Evolutionary conservation across 2,113 vertebrate genomes (phyloP), one percentile per base, ranked within the genome.

Genomic region (Nicator chloris): DNA sequence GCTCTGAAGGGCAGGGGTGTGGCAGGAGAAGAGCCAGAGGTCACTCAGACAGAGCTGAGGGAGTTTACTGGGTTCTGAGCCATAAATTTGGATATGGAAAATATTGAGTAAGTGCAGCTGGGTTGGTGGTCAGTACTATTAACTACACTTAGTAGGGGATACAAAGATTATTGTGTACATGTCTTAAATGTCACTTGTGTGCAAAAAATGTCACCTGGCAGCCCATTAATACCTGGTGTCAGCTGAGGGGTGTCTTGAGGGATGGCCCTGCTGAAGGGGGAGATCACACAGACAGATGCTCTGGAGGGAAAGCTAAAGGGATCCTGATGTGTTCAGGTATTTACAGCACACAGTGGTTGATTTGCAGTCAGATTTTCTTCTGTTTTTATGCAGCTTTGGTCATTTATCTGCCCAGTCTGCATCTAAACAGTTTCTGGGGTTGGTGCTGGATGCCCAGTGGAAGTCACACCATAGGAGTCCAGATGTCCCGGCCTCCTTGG

Each of bases 141-240:
- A 42, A 6, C n/a, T 56, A 10, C 49, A 21, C 8, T 30, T 50
- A 33, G 6, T n/a, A 8, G 30, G 47, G 63, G 37, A 47, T n/a
- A 16, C 40, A 47, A 3, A 83, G 35, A 31, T 60, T 13, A 33
- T 33, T 11, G 1, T 40, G 33, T 7, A 37, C 0, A 0, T 64
- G 31, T 13, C 51, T 53, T 28, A 39, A 73, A 69, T 26, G 40
- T 64, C 26, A 49, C 26, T 2, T 8, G 6, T 33, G 15, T 23
- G 30, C 44, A 70, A 31, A 86, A 90, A 65, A 23, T 4, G 21
- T 64, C 54, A 39, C 39, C 24, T 73, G n/a, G 21, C 35, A 49
- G 24, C 39, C 20, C 39, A 5, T 27, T 4, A 3, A 3, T 21
- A 26, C 27, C 71, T 69, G 39, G 9, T 53, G 39, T 26, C 66